phyloP scores from a whole-genome alignment of 2,888 invertebrate species.

The Netelia melanura region DNA sequence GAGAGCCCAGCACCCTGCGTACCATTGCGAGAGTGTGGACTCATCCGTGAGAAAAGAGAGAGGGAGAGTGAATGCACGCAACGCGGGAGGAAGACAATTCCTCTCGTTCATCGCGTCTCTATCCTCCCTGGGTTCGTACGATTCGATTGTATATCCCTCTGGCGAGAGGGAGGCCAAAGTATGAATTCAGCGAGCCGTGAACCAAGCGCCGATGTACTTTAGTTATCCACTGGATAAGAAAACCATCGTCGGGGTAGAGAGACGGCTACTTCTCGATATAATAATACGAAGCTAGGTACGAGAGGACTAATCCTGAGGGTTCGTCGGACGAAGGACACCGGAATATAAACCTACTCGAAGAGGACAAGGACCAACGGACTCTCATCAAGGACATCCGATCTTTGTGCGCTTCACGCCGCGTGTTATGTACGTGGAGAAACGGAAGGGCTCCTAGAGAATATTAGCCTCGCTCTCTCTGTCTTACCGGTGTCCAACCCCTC shows the following conservation, averaged over 20 bases:
- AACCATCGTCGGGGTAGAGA: slow-evolving; percentile 42
- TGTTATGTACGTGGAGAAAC: slow-evolving; percentile 45
- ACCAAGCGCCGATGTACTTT: slow-evolving; percentile 20
- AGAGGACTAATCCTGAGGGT: slow-evolving; percentile 24
- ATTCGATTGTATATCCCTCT: slow-evolving; percentile 37
- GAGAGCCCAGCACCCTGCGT: not conserved
- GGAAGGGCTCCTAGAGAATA: slow-evolving; percentile 59
- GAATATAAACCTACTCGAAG: slow-evolving; percentile 17
- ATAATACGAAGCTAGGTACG: slow-evolving; percentile 9
- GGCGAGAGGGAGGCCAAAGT: slow-evolving; percentile 7
- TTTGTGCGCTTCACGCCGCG: slow-evolving; percentile 34
- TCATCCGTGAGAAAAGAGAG: slow-evolving; percentile 18
- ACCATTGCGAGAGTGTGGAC: slow-evolving; percentile 23
- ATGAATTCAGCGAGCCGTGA: slow-evolving; percentile 40
- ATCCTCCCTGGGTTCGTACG: slow-evolving; percentile 7
- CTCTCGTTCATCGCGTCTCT: slow-evolving; percentile 24
- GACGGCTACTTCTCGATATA: not conserved
- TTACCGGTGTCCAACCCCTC: slow-evolving; percentile 53
- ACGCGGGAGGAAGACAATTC: slow-evolving; percentile 43
- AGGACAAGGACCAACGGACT: slow-evolving; percentile 45
- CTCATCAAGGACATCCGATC: slow-evolving; percentile 42
- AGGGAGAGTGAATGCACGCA: slow-evolving; percentile 23
- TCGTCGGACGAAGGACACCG: not conserved
- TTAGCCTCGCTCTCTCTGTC: slow-evolving; percentile 47
- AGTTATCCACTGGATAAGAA: slow-evolving; percentile 44